Base-by-base conservation (phyloP, 2,113 vertebrate species). In the Poecile atricapillus region DNA sequence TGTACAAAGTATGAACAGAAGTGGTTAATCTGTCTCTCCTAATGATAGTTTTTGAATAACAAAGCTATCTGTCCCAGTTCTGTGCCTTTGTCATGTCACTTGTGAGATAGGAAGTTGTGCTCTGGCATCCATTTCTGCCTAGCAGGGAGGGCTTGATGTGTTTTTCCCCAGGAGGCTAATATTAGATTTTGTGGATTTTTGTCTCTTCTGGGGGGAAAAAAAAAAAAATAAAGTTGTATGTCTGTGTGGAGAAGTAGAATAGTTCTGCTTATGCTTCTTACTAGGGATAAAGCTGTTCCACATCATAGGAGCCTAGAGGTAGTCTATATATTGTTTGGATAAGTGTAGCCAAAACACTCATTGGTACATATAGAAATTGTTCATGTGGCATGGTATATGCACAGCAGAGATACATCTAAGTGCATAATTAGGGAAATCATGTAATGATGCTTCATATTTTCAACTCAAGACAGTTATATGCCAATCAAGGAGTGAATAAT, bases 401-500 rank as follows among this genome's bases (percentile, higher is more conserved):
- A 71, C 15, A 68, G 30, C 30, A 83, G 70, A 80, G 75, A 31
- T 60, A 60, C 43, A 76, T 73, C 75, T 64, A 65, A 76, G 41
- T 43, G 7, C 7, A 25, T 85, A 60, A 76, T 76, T 88, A 80
- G 8, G 22, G n/a, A 90, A 87, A 88, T 83, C 37, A n/a, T 52
- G 19, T 76, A 87, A 75, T 49, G 70, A 71, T 91, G 44, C 27
- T 83, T 93, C 59, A 71, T 28, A 82, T 91, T 90, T 93, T 90
- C 70, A 73, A 31, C 14, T 83, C 67, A 91, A 83, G 69, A 74
- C 27, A 50, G 39, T 82, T 85, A 76, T 18, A 16, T 62, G 75
- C n/a, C 75, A 83, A 93, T 96, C 94, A 91, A 90, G 41, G 28
- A 85, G 37, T 73, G 74, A 95, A 79, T 79, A 89, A 89, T 64